A percentile compares a stretch with the other conserved stretches of the same genome.
phyloP scores from a whole-genome alignment of 2,113 vertebrate species.

The Columba janthina region DNA sequence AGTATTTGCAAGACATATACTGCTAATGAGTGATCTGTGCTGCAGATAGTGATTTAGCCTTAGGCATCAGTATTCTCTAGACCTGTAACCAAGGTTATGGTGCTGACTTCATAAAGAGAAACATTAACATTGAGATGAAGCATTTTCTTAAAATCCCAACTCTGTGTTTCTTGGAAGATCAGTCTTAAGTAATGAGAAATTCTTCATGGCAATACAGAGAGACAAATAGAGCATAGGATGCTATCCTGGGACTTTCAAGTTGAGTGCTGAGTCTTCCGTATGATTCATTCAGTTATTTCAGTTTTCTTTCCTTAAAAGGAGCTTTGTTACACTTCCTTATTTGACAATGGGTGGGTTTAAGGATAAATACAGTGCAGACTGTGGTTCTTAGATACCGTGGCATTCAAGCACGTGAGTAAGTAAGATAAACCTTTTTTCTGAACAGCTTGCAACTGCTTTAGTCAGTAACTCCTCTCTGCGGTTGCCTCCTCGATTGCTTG shows the following conservation, averaged over 20 bases:
- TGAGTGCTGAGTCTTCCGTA: neutral
- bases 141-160: neutral
- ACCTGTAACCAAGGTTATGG: neutral
- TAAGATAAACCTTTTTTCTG: conserved; percentile 41
- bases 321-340: conserved; percentile 34
- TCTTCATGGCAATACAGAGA: neutral
- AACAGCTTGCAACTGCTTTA: conserved; percentile 25
- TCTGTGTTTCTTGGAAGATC: neutral
- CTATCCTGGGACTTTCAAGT: conserved; percentile 5
- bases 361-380: conserved; percentile 21
- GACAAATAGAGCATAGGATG: neutral
- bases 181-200: neutral
- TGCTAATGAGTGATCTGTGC: neutral
- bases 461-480: neutral
- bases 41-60: neutral
- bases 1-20: fast-evolving
- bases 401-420: conserved; percentile 19
- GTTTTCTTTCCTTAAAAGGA: conserved; percentile 55
- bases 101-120: neutral
- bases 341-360: conserved; percentile 30
- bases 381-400: conserved; percentile 5
- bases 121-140: neutral
- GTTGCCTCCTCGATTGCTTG: neutral
- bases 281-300: conserved; percentile 64
- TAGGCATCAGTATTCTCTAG: neutral